A percentile compares a stretch with the other conserved stretches of the same genome.
These are phyloP conservation scores for Hyposoter dolosus DNA, from an alignment of 2,888 invertebrate species.

Conservation along the genomic window DNA sequence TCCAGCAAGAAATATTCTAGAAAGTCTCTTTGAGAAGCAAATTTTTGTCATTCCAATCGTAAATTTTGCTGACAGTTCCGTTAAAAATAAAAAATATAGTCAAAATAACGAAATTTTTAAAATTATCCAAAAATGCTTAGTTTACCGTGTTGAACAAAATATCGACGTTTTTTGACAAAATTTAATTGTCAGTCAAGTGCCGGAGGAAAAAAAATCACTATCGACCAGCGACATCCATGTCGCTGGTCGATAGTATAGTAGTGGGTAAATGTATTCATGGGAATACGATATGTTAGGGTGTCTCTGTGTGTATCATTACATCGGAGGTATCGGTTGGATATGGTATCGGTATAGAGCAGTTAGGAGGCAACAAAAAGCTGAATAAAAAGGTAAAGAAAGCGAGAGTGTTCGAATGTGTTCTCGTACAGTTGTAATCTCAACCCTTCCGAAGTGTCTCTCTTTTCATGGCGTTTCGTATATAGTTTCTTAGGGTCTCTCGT, in stretches of 20 bases:
- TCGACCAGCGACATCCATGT: background rate
- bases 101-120: no score
- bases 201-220: slow-evolving; percentile 9
- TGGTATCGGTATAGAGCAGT: background rate
- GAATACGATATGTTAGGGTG: slow-evolving; percentile 23
- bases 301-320: slow-evolving; percentile 31
- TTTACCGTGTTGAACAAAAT: no score
- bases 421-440: slow-evolving; percentile 43
- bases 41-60: no score
- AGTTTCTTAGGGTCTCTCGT: slow-evolving; percentile 55
- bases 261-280: slow-evolving; percentile 12
- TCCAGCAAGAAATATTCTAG: no score
- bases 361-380: background rate
- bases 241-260: no score
- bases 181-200: no score
- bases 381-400: background rate
- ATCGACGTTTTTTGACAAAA: no score
- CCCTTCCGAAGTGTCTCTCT: slow-evolving; percentile 35
- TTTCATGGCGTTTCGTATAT: no score
- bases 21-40: no score
- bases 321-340: slow-evolving; percentile 24
- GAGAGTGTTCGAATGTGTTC: slow-evolving; percentile 32
- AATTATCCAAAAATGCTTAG: no score
- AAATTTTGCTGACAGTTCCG: no score
- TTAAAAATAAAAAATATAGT: no score